Percentiles rank a stretch among this genome's conserved stretches.
Conservation (phyloP, 2,113 vertebrate genomes). For the Boulengeromyrus knoepffleri region DNA sequence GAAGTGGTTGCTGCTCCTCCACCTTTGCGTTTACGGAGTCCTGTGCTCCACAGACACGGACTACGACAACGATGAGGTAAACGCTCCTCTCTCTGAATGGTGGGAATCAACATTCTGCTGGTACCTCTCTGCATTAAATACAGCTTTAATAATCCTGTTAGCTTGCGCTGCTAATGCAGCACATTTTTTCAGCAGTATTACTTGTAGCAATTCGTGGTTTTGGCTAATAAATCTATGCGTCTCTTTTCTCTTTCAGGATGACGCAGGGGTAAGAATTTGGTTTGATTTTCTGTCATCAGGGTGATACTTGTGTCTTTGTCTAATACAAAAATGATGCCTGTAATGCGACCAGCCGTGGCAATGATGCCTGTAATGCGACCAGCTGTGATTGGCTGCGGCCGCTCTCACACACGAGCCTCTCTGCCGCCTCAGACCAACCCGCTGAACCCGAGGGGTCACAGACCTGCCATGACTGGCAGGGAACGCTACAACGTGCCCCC, state of each 20-base stretch:
- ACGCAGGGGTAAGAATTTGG: accelerated
- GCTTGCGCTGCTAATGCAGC: background rate
- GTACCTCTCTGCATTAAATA: background rate
- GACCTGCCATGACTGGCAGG: too few species aligned
- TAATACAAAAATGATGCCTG: too few species aligned
- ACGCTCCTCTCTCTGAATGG: background rate
- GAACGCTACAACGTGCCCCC: too few species aligned
- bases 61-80: slow-evolving; percentile 35
- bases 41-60: slow-evolving; percentile 38
- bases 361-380: too few species aligned
- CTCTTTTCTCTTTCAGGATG: background rate
- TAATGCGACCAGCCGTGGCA: too few species aligned
- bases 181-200: background rate
- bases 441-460: too few species aligned
- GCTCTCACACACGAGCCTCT: too few species aligned
- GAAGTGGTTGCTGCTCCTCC: slow-evolving; percentile 48
- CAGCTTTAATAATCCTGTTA: background rate
- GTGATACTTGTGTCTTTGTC: background rate
- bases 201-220: slow-evolving; percentile 10
- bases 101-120: background rate
- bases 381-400: too few species aligned
- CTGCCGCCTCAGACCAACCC: too few species aligned
- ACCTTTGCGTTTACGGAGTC: slow-evolving; percentile 36
- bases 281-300: background rate
- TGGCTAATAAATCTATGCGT: background rate